phyloP scores from a whole-genome alignment of 2,888 invertebrate genomes.

The Hanleya hanleyi region DNA sequence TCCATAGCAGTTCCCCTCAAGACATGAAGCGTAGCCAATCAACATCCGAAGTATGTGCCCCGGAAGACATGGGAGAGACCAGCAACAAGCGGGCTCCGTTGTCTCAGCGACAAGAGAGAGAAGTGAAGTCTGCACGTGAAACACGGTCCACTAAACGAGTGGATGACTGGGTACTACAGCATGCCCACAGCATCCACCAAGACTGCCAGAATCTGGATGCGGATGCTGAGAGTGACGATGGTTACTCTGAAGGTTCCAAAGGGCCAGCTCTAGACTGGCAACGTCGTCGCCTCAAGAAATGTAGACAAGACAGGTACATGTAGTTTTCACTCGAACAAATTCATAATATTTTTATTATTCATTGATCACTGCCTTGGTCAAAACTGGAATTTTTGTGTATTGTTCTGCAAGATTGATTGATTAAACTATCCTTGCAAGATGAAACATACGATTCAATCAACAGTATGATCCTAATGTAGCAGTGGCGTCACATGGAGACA shows the following conservation, averaged over 20 bases:
- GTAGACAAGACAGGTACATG: not conserved
- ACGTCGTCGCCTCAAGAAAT: not conserved
- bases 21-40: too few relatives aligned
- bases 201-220: not conserved
- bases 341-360: too few relatives aligned
- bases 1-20: not conserved
- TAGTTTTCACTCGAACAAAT: too few relatives aligned
- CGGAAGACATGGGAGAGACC: not conserved
- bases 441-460: too few relatives aligned
- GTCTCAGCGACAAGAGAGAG: too few relatives aligned
- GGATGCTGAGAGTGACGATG: slow-evolving; percentile 8
- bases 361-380: too few relatives aligned
- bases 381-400: too few relatives aligned
- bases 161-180: slow-evolving; percentile 1
- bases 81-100: too few relatives aligned
- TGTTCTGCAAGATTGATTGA: too few relatives aligned
- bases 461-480: too few relatives aligned
- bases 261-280: not conserved
- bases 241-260: not conserved
- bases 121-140: slow-evolving; percentile 7
- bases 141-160: not conserved
- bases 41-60: not conserved
- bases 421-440: too few relatives aligned
- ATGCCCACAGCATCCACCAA: not conserved
- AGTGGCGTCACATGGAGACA: too few relatives aligned